Evolutionary conservation across 2,888 invertebrate genomes (phyloP).

Genomic region (Lottia gigantea): DNA sequence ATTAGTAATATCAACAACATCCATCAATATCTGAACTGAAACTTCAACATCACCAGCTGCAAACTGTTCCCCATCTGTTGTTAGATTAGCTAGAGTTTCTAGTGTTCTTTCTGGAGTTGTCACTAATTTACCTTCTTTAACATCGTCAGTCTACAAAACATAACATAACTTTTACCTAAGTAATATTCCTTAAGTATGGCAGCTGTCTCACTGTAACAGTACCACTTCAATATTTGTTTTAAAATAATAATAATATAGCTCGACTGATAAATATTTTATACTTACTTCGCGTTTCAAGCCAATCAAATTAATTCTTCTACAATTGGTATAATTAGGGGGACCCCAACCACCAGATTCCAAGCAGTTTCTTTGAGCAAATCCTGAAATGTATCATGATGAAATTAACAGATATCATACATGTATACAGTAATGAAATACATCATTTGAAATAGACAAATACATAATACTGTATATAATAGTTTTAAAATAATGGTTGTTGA

Average conservation of each 20-base stretch:
- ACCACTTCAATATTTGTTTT: too few species aligned
- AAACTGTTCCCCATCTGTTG: slow-evolving; percentile 1
- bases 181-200: too few species aligned
- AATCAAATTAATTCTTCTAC: neutral
- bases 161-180: too few species aligned
- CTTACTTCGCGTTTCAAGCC: neutral
- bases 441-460: too few species aligned
- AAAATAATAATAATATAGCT: too few species aligned
- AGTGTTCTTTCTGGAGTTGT: slow-evolving; percentile 7
- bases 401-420: too few species aligned
- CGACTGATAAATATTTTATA: too few species aligned
- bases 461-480: too few species aligned
- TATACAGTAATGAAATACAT: too few species aligned
- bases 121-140: slow-evolving; percentile 13
- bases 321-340: neutral
- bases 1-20: slow-evolving; percentile 11
- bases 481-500: too few species aligned
- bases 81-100: slow-evolving; percentile 10
- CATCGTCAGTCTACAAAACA: slow-evolving; percentile 1
- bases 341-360: neutral
- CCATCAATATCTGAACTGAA: slow-evolving; percentile 16
- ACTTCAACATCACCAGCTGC: slow-evolving; percentile 14
- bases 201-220: too few species aligned
- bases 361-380: neutral
- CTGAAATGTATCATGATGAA: neutral